A percentile compares a stretch with the other conserved stretches of the same genome.
phyloP scores from a whole-genome alignment of 2,888 invertebrate species.

The Dendrolimus houi region DNA sequence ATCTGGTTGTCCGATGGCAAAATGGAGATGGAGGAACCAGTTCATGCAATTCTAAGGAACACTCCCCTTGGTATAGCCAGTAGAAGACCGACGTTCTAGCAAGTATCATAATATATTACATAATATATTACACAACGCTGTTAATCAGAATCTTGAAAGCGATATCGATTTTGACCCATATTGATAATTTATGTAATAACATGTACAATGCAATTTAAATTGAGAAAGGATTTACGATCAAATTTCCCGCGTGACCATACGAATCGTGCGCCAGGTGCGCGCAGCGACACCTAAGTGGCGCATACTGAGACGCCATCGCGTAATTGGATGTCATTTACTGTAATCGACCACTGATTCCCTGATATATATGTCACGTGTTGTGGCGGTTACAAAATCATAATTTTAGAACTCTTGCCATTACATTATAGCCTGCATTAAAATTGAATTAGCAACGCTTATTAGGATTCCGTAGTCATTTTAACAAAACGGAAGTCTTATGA shows the following conservation, averaged over 20 bases:
- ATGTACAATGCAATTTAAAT: constrained; percentile 29
- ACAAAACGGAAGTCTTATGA: background rate
- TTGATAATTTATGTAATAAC: constrained; percentile 29
- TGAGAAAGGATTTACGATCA: constrained; percentile 49
- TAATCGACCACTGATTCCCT: constrained; percentile 53
- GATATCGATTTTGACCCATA: constrained; percentile 2
- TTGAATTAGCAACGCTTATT: background rate
- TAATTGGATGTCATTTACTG: constrained; percentile 66
- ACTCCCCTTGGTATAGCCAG: too few species aligned
- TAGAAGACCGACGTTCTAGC: too few species aligned
- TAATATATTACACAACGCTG: too few species aligned
- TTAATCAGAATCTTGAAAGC: background rate
- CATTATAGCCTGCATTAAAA: constrained; percentile 3
- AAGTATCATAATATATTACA: too few species aligned
- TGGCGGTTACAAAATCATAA: constrained; percentile 14
- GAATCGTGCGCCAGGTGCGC: constrained; percentile 65
- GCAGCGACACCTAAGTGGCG: constrained; percentile 62
- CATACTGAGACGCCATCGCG: constrained; percentile 57
- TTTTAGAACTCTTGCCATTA: constrained; percentile 3
- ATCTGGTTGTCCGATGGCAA: too few species aligned
- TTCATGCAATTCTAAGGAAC: too few species aligned
- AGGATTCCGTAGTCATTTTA: background rate
- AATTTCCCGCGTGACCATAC: constrained; percentile 52
- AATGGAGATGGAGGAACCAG: too few species aligned
- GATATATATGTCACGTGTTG: constrained; percentile 46